These are phyloP conservation scores for Campylorhamphus procurvoides DNA, from an alignment of 2,113 vertebrate species.

Conservation along the genomic window DNA sequence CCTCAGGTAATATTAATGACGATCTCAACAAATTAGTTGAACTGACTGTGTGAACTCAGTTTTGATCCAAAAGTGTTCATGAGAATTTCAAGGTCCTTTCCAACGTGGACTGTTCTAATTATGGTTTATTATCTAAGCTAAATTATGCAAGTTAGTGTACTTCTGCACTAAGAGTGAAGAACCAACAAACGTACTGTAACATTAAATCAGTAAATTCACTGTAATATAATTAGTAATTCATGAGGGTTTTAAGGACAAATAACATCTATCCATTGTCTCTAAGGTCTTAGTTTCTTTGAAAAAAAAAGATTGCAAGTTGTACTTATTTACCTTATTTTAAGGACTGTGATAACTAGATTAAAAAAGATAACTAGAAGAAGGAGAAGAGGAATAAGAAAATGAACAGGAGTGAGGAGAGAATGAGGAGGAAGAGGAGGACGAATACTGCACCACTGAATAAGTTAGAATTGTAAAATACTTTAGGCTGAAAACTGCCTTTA, in stretches of 20 bases:
- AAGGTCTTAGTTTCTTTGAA: not conserved
- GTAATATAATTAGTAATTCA: not conserved
- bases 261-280: not conserved
- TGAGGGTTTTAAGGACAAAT: not conserved
- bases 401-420: not conserved
- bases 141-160: not conserved
- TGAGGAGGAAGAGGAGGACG: not conserved
- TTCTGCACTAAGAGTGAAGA: not conserved
- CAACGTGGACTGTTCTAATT: not conserved
- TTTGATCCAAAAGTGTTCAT: not conserved
- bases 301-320: not conserved
- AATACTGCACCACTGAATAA: not conserved
- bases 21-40: not conserved
- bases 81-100: not conserved
- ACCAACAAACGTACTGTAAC: not conserved
- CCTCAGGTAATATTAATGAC: not conserved
- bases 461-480: not conserved
- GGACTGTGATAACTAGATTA: not conserved
- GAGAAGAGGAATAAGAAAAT: not conserved
- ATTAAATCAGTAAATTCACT: not conserved
- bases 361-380: not conserved
- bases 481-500: not conserved
- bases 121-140: not conserved
- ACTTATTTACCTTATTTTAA: not conserved
- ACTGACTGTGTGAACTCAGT: not conserved